A percentile compares a stretch with the other conserved stretches of the same genome.
These are phyloP conservation scores for Geotrupes spiniger DNA, from an alignment of 2,888 invertebrate genomes.

Conservation along the genomic window DNA sequence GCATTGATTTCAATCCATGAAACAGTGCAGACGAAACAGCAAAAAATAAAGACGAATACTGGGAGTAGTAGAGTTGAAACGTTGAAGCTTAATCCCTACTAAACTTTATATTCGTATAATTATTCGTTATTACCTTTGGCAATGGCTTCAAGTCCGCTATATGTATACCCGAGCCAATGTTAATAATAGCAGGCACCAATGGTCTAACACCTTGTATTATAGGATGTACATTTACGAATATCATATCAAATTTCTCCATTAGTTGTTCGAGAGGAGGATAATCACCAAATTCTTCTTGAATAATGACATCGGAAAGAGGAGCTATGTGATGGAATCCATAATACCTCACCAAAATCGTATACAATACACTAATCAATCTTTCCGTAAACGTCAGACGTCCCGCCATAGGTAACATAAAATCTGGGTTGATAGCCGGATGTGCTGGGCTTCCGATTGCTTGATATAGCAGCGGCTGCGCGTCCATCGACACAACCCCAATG, in stretches of 20 bases:
- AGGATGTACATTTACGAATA: constrained; percentile 42
- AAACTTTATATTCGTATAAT: neutral
- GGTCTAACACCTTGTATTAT: constrained; percentile 39
- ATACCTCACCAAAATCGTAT: neutral
- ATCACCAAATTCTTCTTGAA: constrained; percentile 38
- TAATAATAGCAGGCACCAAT: constrained; percentile 39
- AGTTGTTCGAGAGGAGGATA: constrained; percentile 35
- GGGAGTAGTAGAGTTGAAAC: no score
- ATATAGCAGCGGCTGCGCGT: constrained; percentile 52
- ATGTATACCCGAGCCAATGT: constrained; percentile 40
- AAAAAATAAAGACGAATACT: no score
- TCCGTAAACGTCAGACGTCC: constrained; percentile 40
- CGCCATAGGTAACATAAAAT: constrained; percentile 51
- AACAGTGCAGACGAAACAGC: no score
- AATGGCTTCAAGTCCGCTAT: constrained; percentile 28
- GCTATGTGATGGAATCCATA: constrained; percentile 18
- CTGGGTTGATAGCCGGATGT: constrained; percentile 55
- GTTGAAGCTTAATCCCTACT: neutral
- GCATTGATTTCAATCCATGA: no score
- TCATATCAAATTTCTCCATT: constrained; percentile 37
- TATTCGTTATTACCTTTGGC: constrained; percentile 31
- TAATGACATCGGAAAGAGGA: constrained; percentile 23
- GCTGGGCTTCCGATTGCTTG: constrained; percentile 55
- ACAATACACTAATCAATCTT: neutral
- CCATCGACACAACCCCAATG: constrained; percentile 54